Evolutionary conservation across 2,888 invertebrate species (phyloP).

Genomic region (Drosophila merina): DNA sequence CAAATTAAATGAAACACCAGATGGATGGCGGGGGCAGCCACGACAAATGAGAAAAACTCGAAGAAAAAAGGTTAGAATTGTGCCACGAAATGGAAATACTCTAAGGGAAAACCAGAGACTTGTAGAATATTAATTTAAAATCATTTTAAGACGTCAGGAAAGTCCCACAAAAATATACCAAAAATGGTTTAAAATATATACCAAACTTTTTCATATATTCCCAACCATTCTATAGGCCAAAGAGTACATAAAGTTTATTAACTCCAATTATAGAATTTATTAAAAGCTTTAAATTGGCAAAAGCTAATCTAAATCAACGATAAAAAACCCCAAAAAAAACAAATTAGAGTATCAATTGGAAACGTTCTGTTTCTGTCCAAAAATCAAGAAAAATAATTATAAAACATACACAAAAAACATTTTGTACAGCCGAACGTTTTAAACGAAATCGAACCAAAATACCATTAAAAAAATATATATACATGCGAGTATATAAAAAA

Average conservation of each 20-base stretch:
- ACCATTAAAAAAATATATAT: constrained; percentile 7
- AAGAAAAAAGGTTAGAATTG: neutral
- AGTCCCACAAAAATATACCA: too few relatives aligned
- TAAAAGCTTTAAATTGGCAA: neutral
- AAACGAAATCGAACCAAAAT: constrained; percentile 30
- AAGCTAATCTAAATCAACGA: constrained; percentile 1
- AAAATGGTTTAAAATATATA: too few relatives aligned
- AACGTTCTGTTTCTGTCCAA: neutral
- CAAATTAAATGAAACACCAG: constrained; percentile 54
- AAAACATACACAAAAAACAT: constrained; percentile 5
- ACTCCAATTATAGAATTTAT: constrained; percentile 1
- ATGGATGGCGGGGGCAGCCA: constrained; percentile 2
- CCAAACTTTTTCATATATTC: neutral
- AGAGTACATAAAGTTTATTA: neutral
- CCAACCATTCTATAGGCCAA: neutral
- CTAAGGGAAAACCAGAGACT: neutral
- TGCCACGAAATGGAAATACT: constrained; percentile 10
- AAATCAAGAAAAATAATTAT: constrained; percentile 7
- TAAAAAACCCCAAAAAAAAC: neutral
- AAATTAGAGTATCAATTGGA: neutral
- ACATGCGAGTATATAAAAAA: neutral
- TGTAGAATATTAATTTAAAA: too few relatives aligned
- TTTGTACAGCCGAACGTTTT: constrained; percentile 1
- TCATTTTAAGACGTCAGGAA: too few relatives aligned
- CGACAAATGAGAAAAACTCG: constrained; percentile 6